Percentiles rank a stretch among this genome's conserved stretches.
Conservation (phyloP, 2,113 vertebrate species). For the Enhydra lutris region DNA sequence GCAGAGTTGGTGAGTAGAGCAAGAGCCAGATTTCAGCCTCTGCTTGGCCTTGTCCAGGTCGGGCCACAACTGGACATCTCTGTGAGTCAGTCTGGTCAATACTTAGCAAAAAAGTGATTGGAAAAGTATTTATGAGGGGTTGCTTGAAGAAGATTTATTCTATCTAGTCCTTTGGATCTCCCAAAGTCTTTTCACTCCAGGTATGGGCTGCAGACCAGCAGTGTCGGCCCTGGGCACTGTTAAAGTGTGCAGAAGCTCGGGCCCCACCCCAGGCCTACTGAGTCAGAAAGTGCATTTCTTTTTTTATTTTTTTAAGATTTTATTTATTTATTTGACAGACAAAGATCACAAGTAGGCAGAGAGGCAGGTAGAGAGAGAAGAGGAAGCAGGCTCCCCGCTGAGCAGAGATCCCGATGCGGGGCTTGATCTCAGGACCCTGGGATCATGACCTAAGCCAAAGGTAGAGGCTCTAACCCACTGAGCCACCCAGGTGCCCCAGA, state of each 20-base stretch:
- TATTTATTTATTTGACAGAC: too few species aligned
- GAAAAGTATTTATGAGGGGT: not conserved
- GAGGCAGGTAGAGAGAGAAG: too few species aligned
- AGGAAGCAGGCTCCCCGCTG: too few species aligned
- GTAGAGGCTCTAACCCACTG: too few species aligned
- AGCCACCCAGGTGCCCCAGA: not conserved
- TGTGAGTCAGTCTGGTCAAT: not conserved
- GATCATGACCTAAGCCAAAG: too few species aligned
- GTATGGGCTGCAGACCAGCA: not conserved
- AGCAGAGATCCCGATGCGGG: too few species aligned
- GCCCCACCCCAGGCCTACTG: not conserved
- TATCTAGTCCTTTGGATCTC: rapidly evolving
- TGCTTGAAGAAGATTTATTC: not conserved
- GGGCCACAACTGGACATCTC: not conserved
- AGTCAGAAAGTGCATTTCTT: not conserved
- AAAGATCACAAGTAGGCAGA: too few species aligned
- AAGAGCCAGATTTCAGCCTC: not conserved
- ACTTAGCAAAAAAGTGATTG: not conserved
- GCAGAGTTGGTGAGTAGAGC: not conserved
- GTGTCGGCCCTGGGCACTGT: not conserved
- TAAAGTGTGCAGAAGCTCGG: not conserved
- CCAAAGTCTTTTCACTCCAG: not conserved
- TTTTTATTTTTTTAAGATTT: too few species aligned
- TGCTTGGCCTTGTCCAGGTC: too few species aligned
- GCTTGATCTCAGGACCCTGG: too few species aligned